Conservation (phyloP, 2,888 invertebrate species). For the Leptopterna dolabrata region DNA sequence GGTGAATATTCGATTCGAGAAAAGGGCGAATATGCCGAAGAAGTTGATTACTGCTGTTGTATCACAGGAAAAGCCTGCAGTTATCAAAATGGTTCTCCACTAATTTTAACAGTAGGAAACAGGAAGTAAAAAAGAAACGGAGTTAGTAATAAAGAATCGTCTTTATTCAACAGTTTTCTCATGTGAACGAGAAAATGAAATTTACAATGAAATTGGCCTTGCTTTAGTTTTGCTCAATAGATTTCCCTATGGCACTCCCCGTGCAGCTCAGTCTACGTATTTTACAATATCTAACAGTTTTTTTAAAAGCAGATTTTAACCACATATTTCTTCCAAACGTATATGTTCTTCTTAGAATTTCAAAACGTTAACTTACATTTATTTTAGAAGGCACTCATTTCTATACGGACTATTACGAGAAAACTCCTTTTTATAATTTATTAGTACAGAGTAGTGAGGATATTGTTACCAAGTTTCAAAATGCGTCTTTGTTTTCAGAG, state of each 20-base stretch:
- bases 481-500: not conserved
- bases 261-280: conserved; percentile 3
- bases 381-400: conserved; percentile 20
- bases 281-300: not conserved
- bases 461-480: not conserved
- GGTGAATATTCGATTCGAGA: too few species aligned
- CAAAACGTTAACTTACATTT: not conserved
- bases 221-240: not conserved
- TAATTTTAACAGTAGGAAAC: too few species aligned
- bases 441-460: not conserved
- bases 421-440: not conserved
- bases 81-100: too few species aligned
- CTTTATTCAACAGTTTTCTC: conserved; percentile 66
- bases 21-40: too few species aligned
- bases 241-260: conserved; percentile 33
- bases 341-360: not conserved
- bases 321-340: not conserved
- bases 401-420: not conserved
- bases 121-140: conserved; percentile 57
- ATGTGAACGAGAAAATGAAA: conserved; percentile 68
- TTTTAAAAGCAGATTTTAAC: not conserved
- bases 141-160: not conserved
- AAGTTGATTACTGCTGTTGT: too few species aligned
- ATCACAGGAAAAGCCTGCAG: too few species aligned
- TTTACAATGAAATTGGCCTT: conserved; percentile 14